Evolutionary conservation across 2,113 vertebrate genomes (phyloP).

Genomic region (Epinephelus fuscoguttatus): DNA sequence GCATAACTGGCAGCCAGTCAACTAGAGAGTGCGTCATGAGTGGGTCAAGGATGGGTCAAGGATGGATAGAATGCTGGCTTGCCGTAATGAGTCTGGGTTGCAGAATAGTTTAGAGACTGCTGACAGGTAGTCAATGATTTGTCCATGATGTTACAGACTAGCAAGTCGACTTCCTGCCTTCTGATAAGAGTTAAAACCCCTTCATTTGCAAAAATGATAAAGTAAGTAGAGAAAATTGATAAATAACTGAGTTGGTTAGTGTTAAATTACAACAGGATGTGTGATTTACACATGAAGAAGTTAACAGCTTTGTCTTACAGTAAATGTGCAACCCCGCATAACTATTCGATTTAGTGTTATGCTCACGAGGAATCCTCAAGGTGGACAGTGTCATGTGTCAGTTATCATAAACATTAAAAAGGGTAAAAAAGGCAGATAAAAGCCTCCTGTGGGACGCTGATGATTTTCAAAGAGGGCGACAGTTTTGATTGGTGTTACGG

Average conservation of each 20-base stretch:
- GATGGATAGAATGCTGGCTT: too few relatives aligned
- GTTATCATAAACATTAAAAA: constrained; percentile 32
- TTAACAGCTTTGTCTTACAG: background rate
- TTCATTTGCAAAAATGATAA: background rate
- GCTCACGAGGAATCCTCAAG: constrained; percentile 23
- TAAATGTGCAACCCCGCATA: background rate
- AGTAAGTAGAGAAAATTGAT: background rate
- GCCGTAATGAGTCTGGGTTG: too few relatives aligned
- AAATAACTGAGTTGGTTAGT: background rate
- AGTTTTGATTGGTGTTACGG: constrained; percentile 53
- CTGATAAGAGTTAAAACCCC: background rate
- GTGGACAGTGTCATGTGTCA: constrained; percentile 19
- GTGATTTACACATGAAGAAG: background rate
- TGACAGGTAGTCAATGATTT: background rate
- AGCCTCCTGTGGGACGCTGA: constrained; percentile 33
- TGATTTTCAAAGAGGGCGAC: constrained; percentile 69
- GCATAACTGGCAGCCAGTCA: background rate
- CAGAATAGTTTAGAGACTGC: background rate
- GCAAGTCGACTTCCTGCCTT: background rate
- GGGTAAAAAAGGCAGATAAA: constrained; percentile 30
- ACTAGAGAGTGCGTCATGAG: background rate
- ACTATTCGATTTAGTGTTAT: background rate
- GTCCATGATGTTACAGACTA: background rate
- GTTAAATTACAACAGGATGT: background rate
- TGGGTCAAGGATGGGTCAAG: too few relatives aligned